Evolutionary conservation across 2,797 vertebrate genomes (phyloP), one percentile per base, ranked within the genome.

Genomic region (Chromobotia macracanthus): DNA sequence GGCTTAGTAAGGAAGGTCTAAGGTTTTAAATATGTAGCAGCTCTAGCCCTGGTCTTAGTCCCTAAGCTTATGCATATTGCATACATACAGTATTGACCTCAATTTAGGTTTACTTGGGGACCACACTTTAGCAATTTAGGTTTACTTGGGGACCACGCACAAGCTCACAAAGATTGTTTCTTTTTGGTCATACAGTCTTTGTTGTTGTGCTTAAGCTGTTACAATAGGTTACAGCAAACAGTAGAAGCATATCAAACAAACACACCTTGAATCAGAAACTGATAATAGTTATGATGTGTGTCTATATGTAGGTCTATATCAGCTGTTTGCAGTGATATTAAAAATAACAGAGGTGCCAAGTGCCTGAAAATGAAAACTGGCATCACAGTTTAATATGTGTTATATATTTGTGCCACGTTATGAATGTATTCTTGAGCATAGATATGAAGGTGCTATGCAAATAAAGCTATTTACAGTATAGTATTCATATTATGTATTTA

Each of bases 21-120:
- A 35, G 0, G 13, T 21, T 68, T 50, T 68, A 48, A 68, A 50
- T 44, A 68, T 67, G 55, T 55, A 72, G n/a, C 35, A 60, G 71
- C 38, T 72, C 28, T 38, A 65, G 12, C 31, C 10, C 9, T n/a
- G 61, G 1, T 38, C 19, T 53, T 75, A 55, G 23, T 75, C 61
- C 48, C 73, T 31, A 25, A 48, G 11, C 15, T 31, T 61, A 41
- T 75, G 46, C 68, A 65, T 35, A 79, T 73, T 61, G 41, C 55
- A 74, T 69, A 23, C 13, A 55, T 50, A 35, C 35, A 38, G 38
- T 38, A 38, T 38, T 70, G 67, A 73, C 78, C 72, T 83, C 72
- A 72, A 77, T 83, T 70, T 75, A 46, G 63, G 64, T 70, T 77
- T 55, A 66, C 53, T 68, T 63, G 53, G 69, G 28, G 31, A 60